A percentile compares a stretch with the other conserved stretches of the same genome.
Conservation (phyloP, 2,888 invertebrate genomes). For the Drosophila quinaria region DNA sequence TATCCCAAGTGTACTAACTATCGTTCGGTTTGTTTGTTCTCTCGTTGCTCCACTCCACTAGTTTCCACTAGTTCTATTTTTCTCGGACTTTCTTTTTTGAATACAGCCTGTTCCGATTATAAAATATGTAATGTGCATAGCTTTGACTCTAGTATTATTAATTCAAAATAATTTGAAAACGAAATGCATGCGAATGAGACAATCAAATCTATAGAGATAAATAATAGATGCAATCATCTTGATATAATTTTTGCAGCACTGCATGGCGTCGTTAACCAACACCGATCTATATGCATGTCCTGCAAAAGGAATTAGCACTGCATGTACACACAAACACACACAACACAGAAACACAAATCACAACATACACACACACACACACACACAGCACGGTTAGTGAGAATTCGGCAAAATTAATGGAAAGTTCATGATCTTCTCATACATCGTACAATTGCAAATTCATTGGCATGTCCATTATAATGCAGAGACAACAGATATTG, state of each 20-base stretch:
- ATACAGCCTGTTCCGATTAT: slow-evolving; percentile 36
- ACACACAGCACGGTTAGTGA: slow-evolving; percentile 24
- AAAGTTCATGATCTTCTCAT: slow-evolving; percentile 27
- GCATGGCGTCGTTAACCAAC: slow-evolving; percentile 58
- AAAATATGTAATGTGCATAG: slow-evolving; percentile 47
- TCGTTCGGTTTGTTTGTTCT: slow-evolving; percentile 71
- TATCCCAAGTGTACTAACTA: slow-evolving; percentile 50
- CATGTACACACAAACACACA: slow-evolving; percentile 33
- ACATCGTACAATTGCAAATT: slow-evolving; percentile 5
- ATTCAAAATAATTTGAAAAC: neutral
- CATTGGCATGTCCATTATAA: slow-evolving; percentile 50
- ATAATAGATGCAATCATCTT: slow-evolving; percentile 14
- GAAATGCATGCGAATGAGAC: slow-evolving; percentile 46
- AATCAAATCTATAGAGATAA: slow-evolving; percentile 10
- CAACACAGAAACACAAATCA: neutral
- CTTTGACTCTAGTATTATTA: slow-evolving; percentile 30
- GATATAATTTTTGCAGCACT: slow-evolving; percentile 36
- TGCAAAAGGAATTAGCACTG: slow-evolving; percentile 32
- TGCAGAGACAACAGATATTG: slow-evolving; percentile 30
- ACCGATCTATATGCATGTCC: slow-evolving; percentile 29
- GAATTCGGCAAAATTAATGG: slow-evolving; percentile 47
- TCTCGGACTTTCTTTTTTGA: slow-evolving; percentile 46
- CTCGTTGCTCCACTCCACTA: slow-evolving; percentile 49
- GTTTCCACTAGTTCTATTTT: slow-evolving; percentile 54
- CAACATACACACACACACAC: slow-evolving; percentile 12